Conservation (phyloP, 2,888 invertebrate species). For the Argyresthia goedartella region DNA sequence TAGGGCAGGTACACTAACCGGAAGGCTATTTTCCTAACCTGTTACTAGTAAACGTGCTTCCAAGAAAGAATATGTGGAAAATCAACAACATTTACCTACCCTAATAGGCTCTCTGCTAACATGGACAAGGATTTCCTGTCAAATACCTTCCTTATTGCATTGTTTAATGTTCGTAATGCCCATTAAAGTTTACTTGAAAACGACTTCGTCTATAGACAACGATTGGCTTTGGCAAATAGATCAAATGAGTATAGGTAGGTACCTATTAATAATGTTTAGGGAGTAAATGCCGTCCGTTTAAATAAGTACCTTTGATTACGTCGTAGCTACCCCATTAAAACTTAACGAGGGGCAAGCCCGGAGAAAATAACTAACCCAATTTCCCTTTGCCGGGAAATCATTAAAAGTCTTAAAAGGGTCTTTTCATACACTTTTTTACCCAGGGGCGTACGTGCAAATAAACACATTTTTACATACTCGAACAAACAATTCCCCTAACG, state of each 20-base stretch:
- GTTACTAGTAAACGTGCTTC: background rate
- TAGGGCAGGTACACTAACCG: constrained; percentile 13
- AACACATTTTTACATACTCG: constrained; percentile 72
- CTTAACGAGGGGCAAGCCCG: constrained; percentile 70
- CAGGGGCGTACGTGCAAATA: constrained; percentile 69
- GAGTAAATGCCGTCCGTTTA: constrained; percentile 63
- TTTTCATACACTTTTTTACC: constrained; percentile 68
- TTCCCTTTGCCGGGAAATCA: constrained; percentile 71
- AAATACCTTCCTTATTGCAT: background rate
- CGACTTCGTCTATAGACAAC: constrained; percentile 51
- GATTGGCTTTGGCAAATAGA: constrained; percentile 30
- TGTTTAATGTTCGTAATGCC: background rate
- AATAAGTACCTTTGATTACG: constrained; percentile 70
- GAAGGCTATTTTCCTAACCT: constrained; percentile 1
- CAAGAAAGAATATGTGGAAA: background rate
- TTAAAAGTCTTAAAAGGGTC: constrained; percentile 72
- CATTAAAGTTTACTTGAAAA: constrained; percentile 19
- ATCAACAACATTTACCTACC: background rate
- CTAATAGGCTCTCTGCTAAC: background rate
- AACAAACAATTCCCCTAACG: constrained; percentile 70
- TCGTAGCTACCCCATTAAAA: constrained; percentile 70
- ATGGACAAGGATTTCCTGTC: background rate
- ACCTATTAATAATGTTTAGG: constrained; percentile 11
- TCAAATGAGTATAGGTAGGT: constrained; percentile 10
- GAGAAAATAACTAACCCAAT: constrained; percentile 72